These are phyloP conservation scores for Gasterosteus nipponicus DNA, from an alignment of 2,113 vertebrate genomes.

Conservation along the genomic window DNA sequence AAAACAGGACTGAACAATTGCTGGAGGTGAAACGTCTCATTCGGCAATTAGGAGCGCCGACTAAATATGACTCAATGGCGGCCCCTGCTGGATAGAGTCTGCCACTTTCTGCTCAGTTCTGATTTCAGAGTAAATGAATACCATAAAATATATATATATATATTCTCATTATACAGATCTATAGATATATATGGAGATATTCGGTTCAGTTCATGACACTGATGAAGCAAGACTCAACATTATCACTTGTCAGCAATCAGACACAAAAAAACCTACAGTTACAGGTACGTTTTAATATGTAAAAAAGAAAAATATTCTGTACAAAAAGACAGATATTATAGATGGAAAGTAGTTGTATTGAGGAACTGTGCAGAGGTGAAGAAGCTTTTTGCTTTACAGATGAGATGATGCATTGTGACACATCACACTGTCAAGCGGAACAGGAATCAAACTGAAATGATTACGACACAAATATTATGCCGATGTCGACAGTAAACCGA, in stretches of 20 bases:
- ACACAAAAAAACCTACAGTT: neutral
- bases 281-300: constrained; percentile 46
- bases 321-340: neutral
- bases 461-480: constrained; percentile 26
- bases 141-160: neutral
- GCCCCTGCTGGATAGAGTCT: constrained; percentile 18
- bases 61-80: constrained; percentile 25
- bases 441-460: constrained; percentile 36
- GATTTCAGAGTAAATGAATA: neutral
- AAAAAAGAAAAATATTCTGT: constrained; percentile 30
- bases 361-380: neutral
- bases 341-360: constrained; percentile 18
- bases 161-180: too few relatives aligned
- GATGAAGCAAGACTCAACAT: neutral
- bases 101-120: neutral
- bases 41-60: neutral
- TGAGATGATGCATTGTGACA: constrained; percentile 25
- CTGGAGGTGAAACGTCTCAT: neutral
- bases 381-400: neutral
- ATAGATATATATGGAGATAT: too few relatives aligned
- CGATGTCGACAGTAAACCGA: constrained; percentile 46
- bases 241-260: constrained; percentile 1
- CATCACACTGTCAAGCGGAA: constrained; percentile 9
- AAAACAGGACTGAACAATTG: neutral
- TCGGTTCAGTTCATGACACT: neutral